phyloP scores from a whole-genome alignment of 2,113 vertebrate species.

The Mesitornis unicolor region DNA sequence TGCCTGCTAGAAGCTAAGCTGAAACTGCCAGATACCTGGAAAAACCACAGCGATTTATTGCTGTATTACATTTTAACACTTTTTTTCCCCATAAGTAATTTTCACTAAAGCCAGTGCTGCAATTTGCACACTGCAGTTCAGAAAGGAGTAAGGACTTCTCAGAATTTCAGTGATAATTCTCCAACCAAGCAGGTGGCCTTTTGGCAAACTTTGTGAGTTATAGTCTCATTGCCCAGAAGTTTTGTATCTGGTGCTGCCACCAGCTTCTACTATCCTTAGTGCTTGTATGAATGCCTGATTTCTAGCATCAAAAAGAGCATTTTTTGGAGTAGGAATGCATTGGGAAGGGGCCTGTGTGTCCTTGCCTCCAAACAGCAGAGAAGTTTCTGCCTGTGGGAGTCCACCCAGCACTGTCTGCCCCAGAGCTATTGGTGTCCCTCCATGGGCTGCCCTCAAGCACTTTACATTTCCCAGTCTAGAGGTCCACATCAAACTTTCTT shows the following conservation, averaged over 20 bases:
- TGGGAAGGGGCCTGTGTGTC: not conserved
- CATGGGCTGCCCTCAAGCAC: not conserved
- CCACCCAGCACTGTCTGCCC: not conserved
- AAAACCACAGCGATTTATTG: not conserved
- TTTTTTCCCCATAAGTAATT: not conserved
- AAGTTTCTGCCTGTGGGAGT: not conserved
- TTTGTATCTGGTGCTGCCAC: not conserved
- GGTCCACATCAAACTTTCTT: not conserved
- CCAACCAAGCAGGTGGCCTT: not conserved
- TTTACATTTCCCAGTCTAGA: not conserved
- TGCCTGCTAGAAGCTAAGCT: not conserved
- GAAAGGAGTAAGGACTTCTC: not conserved
- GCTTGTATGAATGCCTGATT: not conserved
- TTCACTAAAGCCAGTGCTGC: not conserved
- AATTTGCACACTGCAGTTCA: not conserved
- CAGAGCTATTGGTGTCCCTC: not conserved
- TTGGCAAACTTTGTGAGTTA: not conserved
- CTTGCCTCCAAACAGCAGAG: not conserved
- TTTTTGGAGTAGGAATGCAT: not conserved
- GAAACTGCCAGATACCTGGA: not conserved
- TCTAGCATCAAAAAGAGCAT: not conserved
- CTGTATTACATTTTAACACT: not conserved
- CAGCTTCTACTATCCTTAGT: not conserved
- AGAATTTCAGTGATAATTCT: not conserved
- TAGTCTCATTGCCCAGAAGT: not conserved